Conservation (phyloP, 1,140 invertebrate genomes). For the Macrobrachium nipponense region DNA sequence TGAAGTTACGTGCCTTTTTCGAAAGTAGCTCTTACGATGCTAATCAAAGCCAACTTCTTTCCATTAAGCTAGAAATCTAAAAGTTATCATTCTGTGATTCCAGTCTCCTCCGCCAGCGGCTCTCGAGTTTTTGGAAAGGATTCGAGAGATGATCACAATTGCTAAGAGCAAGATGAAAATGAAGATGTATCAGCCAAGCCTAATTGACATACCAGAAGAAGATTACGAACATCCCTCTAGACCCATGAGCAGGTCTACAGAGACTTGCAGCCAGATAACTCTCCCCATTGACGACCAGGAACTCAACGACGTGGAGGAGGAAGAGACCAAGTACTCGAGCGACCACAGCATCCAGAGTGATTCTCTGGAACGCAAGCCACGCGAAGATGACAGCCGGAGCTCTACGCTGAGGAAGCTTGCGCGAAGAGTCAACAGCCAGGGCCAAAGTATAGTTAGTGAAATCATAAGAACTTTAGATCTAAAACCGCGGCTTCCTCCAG, state of each 20-base stretch:
- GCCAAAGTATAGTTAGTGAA: conserved; percentile 68
- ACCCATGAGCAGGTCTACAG: conserved; percentile 6
- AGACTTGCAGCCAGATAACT: neutral
- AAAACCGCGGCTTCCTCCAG: conserved; percentile 66
- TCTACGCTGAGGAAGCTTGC: conserved; percentile 84
- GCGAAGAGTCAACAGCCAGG: conserved; percentile 68
- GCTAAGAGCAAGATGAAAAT: conserved; percentile 87
- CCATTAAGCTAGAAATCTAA: no score
- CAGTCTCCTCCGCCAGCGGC: conserved; percentile 87
- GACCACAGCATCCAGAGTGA: conserved; percentile 44
- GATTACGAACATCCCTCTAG: conserved; percentile 67
- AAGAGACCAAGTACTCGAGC: neutral
- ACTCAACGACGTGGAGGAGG: neutral
- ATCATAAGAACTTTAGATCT: conserved; percentile 64
- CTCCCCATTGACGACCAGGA: conserved; percentile 14
- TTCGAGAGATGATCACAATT: conserved; percentile 87
- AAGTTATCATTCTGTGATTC: conserved; percentile 64
- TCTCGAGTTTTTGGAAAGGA: conserved; percentile 86
- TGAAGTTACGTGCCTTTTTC: no score
- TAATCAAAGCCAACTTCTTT: no score
- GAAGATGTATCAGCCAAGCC: conserved; percentile 82
- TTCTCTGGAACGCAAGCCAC: conserved; percentile 27
- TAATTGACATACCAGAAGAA: conserved; percentile 86
- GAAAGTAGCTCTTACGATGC: no score
- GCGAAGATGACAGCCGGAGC: conserved; percentile 77